Evolutionary conservation across 2,113 vertebrate genomes (phyloP).

Genomic region (Nothocercus nigrocapillus): DNA sequence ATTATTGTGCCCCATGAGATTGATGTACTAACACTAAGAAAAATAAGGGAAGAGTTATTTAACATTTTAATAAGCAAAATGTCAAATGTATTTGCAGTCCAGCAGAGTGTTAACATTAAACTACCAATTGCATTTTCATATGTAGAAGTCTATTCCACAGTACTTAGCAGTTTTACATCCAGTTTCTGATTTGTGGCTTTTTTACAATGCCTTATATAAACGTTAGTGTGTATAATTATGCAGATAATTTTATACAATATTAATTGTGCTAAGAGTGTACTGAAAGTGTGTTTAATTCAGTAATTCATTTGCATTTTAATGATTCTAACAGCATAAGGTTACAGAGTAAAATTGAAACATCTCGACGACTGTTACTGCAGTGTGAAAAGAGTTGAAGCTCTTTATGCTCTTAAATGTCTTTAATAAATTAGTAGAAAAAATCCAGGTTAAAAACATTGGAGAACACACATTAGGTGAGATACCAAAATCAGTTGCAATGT

Average conservation of each 20-base stretch:
- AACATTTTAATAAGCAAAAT: constrained; percentile 47
- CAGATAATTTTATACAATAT: constrained; percentile 81
- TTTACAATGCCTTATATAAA: constrained; percentile 76
- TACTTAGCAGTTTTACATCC: constrained; percentile 55
- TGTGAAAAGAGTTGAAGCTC: constrained; percentile 50
- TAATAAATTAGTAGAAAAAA: constrained; percentile 37
- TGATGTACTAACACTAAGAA: neutral
- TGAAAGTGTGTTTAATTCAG: constrained; percentile 77
- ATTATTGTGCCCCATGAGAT: neutral
- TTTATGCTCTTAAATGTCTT: constrained; percentile 36
- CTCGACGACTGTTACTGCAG: constrained; percentile 60
- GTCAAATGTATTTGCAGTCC: constrained; percentile 15
- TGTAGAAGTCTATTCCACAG: constrained; percentile 40
- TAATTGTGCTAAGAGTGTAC: constrained; percentile 77
- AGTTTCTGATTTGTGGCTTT: constrained; percentile 72
- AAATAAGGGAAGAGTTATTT: constrained; percentile 38
- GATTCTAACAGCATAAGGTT: constrained; percentile 74
- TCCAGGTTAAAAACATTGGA: neutral
- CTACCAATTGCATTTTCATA: constrained; percentile 48
- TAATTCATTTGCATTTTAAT: constrained; percentile 82
- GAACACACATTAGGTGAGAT: neutral
- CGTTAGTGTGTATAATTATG: constrained; percentile 70
- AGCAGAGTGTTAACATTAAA: neutral
- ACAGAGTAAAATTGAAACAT: constrained; percentile 73
- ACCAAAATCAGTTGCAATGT: neutral